These are phyloP conservation scores for Sebastolobus alascanus DNA, from an alignment of 2,797 vertebrate species.

Conservation along the genomic window DNA sequence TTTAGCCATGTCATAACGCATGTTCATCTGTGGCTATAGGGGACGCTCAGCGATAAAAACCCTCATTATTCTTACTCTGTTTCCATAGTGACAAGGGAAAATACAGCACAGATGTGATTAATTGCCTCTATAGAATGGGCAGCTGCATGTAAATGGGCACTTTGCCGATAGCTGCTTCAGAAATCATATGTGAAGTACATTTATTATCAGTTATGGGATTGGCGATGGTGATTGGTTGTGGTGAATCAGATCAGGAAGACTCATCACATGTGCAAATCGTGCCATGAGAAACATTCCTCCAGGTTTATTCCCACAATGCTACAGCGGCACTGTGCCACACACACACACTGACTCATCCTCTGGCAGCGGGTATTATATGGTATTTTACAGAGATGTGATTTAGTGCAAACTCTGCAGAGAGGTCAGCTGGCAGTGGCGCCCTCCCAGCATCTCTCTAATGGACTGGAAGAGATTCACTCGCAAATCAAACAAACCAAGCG, in stretches of 20 bases:
- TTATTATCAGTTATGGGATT: not conserved
- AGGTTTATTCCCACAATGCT: constrained; percentile 16
- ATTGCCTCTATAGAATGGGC: constrained; percentile 39
- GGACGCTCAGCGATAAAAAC: constrained; percentile 2
- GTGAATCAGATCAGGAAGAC: not conserved
- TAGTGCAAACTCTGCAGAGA: constrained; percentile 52
- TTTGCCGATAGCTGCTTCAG: constrained; percentile 10
- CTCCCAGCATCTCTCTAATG: constrained; percentile 71
- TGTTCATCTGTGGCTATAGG: constrained; percentile 41
- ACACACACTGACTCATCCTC: constrained; percentile 23
- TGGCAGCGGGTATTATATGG: constrained; percentile 27
- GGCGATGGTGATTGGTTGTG: not conserved
- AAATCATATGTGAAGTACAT: not conserved
- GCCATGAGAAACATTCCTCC: not conserved
- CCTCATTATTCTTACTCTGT: constrained; percentile 39
- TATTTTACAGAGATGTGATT: constrained; percentile 70
- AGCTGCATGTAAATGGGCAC: constrained; percentile 32
- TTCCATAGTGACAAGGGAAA: constrained; percentile 53
- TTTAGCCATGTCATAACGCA: constrained; percentile 38
- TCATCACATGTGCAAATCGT: not conserved
- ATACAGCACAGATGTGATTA: constrained; percentile 36
- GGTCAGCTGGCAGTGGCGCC: constrained; percentile 65
- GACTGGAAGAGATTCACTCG: constrained; percentile 73
- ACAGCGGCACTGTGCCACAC: constrained; percentile 2
- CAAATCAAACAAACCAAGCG: constrained; percentile 73